These are phyloP conservation scores for Mycalesis mineus DNA, from an alignment of 2,888 invertebrate species.

Conservation along the genomic window DNA sequence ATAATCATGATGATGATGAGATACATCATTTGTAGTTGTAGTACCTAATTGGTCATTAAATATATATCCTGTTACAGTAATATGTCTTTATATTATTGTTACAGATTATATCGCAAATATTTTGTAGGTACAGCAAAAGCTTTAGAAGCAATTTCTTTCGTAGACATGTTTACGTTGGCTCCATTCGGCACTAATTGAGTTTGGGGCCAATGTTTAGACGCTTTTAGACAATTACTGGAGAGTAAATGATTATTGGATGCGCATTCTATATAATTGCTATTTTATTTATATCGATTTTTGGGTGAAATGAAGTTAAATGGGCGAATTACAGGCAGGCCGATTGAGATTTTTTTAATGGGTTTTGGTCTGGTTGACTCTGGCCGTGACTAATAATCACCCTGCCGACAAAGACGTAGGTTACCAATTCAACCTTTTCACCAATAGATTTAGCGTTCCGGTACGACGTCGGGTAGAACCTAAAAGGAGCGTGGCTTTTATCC, in stretches of 20 bases:
- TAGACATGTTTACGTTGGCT: constrained; percentile 14
- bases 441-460: too few relatives aligned
- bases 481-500: too few relatives aligned
- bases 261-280: background rate
- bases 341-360: too few relatives aligned
- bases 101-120: background rate
- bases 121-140: background rate
- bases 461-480: too few relatives aligned
- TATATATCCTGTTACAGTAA: too few relatives aligned
- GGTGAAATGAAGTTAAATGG: background rate
- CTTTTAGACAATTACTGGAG: constrained; percentile 8
- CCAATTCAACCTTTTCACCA: too few relatives aligned
- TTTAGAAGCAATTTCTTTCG: constrained; percentile 10
- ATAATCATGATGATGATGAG: background rate
- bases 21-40: too few relatives aligned
- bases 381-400: too few relatives aligned
- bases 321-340: background rate
- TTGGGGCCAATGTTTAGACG: constrained; percentile 7
- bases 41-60: too few relatives aligned
- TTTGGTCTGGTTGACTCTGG: too few relatives aligned
- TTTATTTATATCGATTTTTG: background rate
- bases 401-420: too few relatives aligned
- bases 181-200: constrained; percentile 10
- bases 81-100: background rate
- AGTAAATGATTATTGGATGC: constrained; percentile 7